These are phyloP conservation scores for Ennomos quercinarius DNA, from an alignment of 2,888 invertebrate genomes.

Conservation along the genomic window DNA sequence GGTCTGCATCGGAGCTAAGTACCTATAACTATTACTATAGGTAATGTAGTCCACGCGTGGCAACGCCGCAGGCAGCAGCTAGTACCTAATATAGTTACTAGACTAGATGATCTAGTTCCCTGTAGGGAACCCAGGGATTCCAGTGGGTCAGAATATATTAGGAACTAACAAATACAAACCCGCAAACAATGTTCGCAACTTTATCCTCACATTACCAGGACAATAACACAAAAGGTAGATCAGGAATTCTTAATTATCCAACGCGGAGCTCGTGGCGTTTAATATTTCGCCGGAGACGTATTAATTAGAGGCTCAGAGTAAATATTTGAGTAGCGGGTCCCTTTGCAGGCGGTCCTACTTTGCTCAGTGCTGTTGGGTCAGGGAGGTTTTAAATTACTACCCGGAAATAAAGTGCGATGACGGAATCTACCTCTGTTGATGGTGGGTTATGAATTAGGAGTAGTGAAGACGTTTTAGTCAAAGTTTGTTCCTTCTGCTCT, in stretches of 20 bases:
- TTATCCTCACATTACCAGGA: background rate
- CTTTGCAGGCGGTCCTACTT: slow-evolving; percentile 26
- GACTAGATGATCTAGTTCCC: no score
- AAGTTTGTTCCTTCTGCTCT: background rate
- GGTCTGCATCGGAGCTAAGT: no score
- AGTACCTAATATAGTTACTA: no score
- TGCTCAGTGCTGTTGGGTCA: slow-evolving; percentile 34
- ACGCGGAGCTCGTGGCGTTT: slow-evolving; percentile 39
- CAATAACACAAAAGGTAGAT: slow-evolving; percentile 25
- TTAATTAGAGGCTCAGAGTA: slow-evolving; percentile 59
- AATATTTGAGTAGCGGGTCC: slow-evolving; percentile 51
- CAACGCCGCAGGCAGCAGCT: no score
- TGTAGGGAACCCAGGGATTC: no score
- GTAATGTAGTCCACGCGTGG: no score
- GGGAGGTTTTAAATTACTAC: slow-evolving; percentile 45
- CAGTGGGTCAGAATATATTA: no score
- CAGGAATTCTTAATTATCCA: slow-evolving; percentile 38
- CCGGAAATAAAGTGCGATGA: slow-evolving; percentile 41
- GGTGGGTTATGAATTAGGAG: background rate
- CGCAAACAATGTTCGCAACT: no score
- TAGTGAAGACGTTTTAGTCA: background rate
- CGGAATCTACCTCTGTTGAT: slow-evolving; percentile 23
- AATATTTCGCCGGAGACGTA: slow-evolving; percentile 54
- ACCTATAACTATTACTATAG: no score
- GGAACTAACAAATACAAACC: no score